Evolutionary conservation across 1,140 invertebrate genomes (phyloP).

Genomic region (Vanessa atalanta): DNA sequence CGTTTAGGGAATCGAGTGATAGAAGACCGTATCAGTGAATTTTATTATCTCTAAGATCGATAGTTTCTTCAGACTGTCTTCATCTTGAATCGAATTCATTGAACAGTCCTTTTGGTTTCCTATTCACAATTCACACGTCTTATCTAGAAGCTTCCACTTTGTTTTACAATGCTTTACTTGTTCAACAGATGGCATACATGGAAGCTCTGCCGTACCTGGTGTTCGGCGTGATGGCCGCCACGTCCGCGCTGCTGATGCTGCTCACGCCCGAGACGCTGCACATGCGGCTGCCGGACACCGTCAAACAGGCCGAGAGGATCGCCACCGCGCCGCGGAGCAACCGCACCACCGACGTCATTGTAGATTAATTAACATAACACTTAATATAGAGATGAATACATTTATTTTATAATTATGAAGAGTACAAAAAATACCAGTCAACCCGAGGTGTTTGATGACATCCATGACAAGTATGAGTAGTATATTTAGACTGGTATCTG

Average conservation of each 20-base stretch:
- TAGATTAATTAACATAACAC: background rate
- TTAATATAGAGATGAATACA: background rate
- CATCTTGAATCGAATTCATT: too few species aligned
- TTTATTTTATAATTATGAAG: background rate
- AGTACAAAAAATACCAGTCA: background rate
- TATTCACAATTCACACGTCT: too few species aligned
- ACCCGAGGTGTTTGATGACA: too few species aligned
- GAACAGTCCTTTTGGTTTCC: too few species aligned
- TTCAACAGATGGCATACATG: constrained; percentile 61
- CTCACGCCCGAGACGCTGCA: constrained; percentile 87
- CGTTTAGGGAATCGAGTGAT: too few species aligned
- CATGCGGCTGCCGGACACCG: constrained; percentile 85
- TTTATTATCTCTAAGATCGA: too few species aligned
- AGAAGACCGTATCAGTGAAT: too few species aligned
- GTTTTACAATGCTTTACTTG: background rate
- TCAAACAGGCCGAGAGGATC: constrained; percentile 71
- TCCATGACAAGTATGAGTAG: too few species aligned
- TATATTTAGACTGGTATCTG: too few species aligned
- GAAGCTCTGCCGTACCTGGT: constrained; percentile 84
- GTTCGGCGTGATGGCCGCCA: constrained; percentile 84
- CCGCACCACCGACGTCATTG: constrained; percentile 13
- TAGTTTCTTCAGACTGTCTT: too few species aligned
- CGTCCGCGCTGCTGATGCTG: constrained; percentile 83
- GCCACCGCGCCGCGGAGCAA: constrained; percentile 2
- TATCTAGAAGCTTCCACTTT: too few species aligned